Base-by-base conservation (phyloP, 2,888 invertebrate genomes). In the Theretra japonica region DNA sequence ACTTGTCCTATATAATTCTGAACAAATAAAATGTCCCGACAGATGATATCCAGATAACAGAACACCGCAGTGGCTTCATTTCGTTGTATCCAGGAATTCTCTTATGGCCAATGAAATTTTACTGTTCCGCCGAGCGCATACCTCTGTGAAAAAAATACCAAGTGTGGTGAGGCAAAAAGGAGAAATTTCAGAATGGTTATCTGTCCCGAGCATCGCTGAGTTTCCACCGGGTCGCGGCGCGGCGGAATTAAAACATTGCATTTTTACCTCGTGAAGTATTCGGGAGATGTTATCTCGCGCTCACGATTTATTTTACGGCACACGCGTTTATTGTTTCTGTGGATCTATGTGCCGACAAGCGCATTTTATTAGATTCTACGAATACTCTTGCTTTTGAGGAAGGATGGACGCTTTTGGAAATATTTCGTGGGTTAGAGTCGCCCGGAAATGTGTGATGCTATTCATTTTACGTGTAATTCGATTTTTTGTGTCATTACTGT, bases 231-330 rank as follows among this genome's bases (percentile, higher is more conserved):
- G 78, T 72, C 75, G 73, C 73, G 33, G 15, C 33, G 65, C 80
- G 77, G 77, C 79, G 83, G 91, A 90, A 93, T 94, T 93, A 92
- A 93, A 94, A 93, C 93, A 92, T 94, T 92, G 89, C 88, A 85
- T 90, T 90, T 89, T 89, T 89, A 85, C 80, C 78, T 79, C 77
- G 79, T 81, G 82, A 80, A 80, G 74, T 74, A 76, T 65, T 79
- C 74, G 70, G 74, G 76, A 83, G 89, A 88, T 87, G 78, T 73
- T 87, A 88, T 89, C 88, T 76, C 73, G 74, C 69, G 70, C 73
- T 74, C 71, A 76, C 80, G 82, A 88, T 89, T 89, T 89, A 88
- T 87, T 83, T 86, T 82, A 87, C 82, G 82, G 82, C 75, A 74
- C 69, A 73, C 76, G 76, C 72, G 73, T 75, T 70, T 75, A 74